phyloP scores from a whole-genome alignment of 1,140 invertebrate genomes.

The Pemphigus obesinymphae region DNA sequence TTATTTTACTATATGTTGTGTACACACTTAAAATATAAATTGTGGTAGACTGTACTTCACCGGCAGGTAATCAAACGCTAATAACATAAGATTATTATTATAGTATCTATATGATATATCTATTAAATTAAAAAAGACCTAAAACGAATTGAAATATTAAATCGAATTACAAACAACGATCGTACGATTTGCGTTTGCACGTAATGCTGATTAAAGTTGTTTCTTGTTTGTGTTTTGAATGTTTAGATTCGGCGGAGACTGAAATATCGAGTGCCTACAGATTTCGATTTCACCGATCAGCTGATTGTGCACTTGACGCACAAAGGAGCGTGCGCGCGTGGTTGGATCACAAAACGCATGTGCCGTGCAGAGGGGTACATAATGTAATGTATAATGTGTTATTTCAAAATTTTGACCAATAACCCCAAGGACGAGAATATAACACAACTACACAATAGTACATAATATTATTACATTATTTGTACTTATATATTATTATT shows the following conservation, averaged over 20 bases:
- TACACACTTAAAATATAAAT: not conserved
- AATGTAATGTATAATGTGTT: too few species aligned
- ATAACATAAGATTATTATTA: too few species aligned
- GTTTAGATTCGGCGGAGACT: not conserved
- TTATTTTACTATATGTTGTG: not conserved
- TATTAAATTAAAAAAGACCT: not conserved
- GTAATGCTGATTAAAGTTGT: not conserved
- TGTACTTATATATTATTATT: too few species aligned
- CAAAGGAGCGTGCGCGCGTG: not conserved
- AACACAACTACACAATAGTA: too few species aligned
- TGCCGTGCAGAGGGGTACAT: not conserved
- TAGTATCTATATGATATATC: too few species aligned
- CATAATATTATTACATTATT: too few species aligned
- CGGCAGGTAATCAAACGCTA: not conserved
- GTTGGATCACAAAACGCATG: not conserved
- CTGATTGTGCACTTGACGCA: conserved; percentile 17
- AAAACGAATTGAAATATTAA: too few species aligned
- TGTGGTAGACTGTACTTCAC: not conserved
- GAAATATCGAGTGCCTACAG: not conserved
- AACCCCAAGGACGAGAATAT: not conserved
- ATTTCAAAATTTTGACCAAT: not conserved
- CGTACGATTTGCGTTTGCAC: not conserved
- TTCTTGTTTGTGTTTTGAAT: not conserved
- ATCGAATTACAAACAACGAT: not conserved
- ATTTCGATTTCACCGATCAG: conserved; percentile 23